Conservation (phyloP, 2,888 invertebrate genomes). For the Macrosoma leucophasiata region DNA sequence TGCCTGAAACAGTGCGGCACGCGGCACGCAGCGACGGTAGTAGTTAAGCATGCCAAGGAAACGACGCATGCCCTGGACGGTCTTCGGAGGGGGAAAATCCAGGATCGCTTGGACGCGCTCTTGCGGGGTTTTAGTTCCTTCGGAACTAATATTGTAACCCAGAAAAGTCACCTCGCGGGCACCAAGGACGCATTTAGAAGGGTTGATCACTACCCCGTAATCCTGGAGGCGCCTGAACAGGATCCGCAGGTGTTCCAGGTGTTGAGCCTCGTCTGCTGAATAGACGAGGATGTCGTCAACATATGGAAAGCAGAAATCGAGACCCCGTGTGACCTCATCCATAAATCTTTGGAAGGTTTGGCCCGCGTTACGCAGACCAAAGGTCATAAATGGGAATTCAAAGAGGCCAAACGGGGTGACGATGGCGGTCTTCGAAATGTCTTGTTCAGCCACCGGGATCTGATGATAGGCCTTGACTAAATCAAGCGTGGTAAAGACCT, state of each 20-base stretch:
- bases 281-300: conserved; percentile 33
- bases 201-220: conserved; percentile 29
- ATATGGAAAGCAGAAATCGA: conserved; percentile 37
- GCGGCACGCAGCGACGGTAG: conserved; percentile 1
- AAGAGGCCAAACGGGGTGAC: conserved; percentile 9
- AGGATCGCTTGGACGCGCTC: conserved; percentile 10
- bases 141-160: conserved; percentile 17
- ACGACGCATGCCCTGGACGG: conserved; percentile 26
- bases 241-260: conserved; percentile 26
- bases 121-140: conserved; percentile 11
- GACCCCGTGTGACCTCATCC: conserved; percentile 29
- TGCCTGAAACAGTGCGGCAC: conserved; percentile 17
- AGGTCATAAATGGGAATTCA: conserved; percentile 30
- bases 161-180: conserved; percentile 26
- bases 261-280: conserved; percentile 25
- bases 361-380: conserved; percentile 43
- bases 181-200: conserved; percentile 29
- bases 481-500: conserved; percentile 3
- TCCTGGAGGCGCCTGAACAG: neutral
- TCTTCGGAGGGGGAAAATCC: conserved; percentile 14
- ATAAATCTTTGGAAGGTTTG: conserved; percentile 43
- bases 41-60: conserved; percentile 2
- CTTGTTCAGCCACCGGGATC: conserved; percentile 34
- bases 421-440: conserved; percentile 31
- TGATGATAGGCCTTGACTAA: conserved; percentile 37